A percentile compares a stretch with the other conserved stretches of the same genome.
Evolutionary conservation across 2,113 vertebrate genomes (phyloP).

Genomic region (Carassius gibelio): DNA sequence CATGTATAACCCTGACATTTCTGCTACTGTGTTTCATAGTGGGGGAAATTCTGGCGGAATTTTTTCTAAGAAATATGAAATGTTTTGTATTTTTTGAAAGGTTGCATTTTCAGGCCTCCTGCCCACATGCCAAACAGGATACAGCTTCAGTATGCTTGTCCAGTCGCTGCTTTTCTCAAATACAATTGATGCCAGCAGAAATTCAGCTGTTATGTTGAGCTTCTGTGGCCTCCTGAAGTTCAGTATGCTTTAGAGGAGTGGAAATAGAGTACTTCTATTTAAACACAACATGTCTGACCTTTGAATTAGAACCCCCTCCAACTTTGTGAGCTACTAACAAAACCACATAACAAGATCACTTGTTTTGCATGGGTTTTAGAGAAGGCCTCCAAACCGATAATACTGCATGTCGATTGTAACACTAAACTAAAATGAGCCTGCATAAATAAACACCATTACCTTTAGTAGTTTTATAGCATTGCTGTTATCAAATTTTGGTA

Average conservation of each 20-base stretch:
- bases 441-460: slow-evolving; percentile 63
- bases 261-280: not conserved
- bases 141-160: not conserved
- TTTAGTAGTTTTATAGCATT: slow-evolving; percentile 73
- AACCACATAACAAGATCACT: not conserved
- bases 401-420: not conserved
- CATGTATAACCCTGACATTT: not conserved
- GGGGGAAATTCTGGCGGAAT: not conserved
- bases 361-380: not conserved
- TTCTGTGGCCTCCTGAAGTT: not conserved
- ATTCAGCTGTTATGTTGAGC: no score
- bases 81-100: not conserved
- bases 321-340: not conserved
- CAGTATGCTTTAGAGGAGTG: not conserved
- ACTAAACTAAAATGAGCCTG: not conserved
- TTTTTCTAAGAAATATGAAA: not conserved
- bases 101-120: not conserved
- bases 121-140: not conserved
- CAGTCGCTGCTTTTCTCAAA: not conserved
- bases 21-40: not conserved
- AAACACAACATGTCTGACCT: not conserved
- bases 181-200: no score
- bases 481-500: slow-evolving; percentile 75
- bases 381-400: not conserved
- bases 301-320: not conserved